A percentile compares a stretch with the other conserved stretches of the same genome.
These are phyloP conservation scores for Caenorhabditis macrosperma DNA, from an alignment of 2,888 invertebrate species.

Conservation along the genomic window DNA sequence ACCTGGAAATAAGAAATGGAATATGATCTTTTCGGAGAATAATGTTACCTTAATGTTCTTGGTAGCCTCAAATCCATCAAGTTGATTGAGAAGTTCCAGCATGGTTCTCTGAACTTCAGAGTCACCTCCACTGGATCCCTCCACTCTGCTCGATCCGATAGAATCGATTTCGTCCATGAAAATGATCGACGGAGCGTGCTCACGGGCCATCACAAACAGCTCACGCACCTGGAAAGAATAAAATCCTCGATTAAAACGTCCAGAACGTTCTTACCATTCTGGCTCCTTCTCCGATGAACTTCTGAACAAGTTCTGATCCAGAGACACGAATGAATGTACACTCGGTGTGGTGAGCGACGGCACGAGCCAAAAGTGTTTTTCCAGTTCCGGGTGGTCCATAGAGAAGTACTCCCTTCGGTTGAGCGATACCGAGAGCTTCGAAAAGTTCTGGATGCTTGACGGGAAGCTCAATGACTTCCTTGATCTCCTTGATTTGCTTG, in stretches of 20 bases:
- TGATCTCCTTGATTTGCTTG: constrained; percentile 99
- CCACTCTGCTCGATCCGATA: constrained; percentile 97
- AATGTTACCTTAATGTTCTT: constrained; percentile 99
- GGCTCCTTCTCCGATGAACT: constrained; percentile 99
- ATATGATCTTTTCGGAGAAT: too few relatives aligned
- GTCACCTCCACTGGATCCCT: constrained; percentile 86
- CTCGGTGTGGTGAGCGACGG: constrained; percentile 99
- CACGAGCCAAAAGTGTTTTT: constrained; percentile 95
- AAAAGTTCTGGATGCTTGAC: constrained; percentile 99
- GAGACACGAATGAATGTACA: constrained; percentile 99
- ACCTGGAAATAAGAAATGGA: too few relatives aligned
- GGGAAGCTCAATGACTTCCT: constrained; percentile 98
- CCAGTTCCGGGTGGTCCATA: constrained; percentile 98
- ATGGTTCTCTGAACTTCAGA: constrained; percentile 99
- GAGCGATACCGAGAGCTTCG: constrained; percentile 98
- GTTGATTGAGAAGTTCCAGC: constrained; percentile 96
- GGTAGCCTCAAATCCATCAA: constrained; percentile 99
- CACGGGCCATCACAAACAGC: constrained; percentile 98
- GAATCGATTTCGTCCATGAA: constrained; percentile 99
- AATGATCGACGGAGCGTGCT: constrained; percentile 99
- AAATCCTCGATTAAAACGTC: too few relatives aligned
- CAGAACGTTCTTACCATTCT: constrained; percentile 89
- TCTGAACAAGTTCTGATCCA: constrained; percentile 98
- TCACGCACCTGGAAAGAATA: constrained; percentile 85
- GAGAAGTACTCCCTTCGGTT: constrained; percentile 94